A percentile compares a stretch with the other conserved stretches of the same genome.
These are phyloP conservation scores for Meandrusa payeni DNA, from an alignment of 2,888 invertebrate species.

Conservation along the genomic window DNA sequence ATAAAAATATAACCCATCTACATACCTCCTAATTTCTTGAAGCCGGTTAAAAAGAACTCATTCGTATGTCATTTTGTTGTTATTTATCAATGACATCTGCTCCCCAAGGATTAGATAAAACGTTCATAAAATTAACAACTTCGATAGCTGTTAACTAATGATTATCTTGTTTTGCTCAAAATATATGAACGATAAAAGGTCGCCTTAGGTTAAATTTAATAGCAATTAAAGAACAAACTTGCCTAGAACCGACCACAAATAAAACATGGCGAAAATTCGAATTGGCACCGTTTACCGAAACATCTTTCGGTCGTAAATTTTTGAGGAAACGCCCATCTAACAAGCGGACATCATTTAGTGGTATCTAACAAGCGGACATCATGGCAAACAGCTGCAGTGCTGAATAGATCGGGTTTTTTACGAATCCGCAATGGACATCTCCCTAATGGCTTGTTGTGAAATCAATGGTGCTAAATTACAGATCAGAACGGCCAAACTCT, in stretches of 20 bases:
- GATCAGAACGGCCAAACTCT: constrained; percentile 38
- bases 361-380: constrained; percentile 50
- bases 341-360: constrained; percentile 50
- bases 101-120: constrained; percentile 1
- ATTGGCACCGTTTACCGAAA: constrained; percentile 53
- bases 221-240: constrained; percentile 30
- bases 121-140: background rate
- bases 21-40: no score
- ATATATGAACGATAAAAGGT: no score
- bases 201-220: background rate
- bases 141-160: no score
- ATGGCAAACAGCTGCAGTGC: constrained; percentile 50
- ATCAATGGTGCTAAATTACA: constrained; percentile 54
- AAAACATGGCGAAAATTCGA: constrained; percentile 34
- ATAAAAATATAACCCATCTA: no score
- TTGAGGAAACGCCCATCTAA: constrained; percentile 50
- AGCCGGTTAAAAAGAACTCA: no score
- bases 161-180: no score
- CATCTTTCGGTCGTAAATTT: constrained; percentile 42
- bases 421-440: constrained; percentile 45
- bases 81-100: background rate
- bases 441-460: constrained; percentile 52
- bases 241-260: constrained; percentile 32
- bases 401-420: constrained; percentile 49
- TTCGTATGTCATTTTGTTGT: no score